Percentiles rank a stretch among this genome's conserved stretches.
These are phyloP conservation scores for Tenthredo scrophulariae DNA, from an alignment of 2,888 invertebrate species.

Conservation along the genomic window DNA sequence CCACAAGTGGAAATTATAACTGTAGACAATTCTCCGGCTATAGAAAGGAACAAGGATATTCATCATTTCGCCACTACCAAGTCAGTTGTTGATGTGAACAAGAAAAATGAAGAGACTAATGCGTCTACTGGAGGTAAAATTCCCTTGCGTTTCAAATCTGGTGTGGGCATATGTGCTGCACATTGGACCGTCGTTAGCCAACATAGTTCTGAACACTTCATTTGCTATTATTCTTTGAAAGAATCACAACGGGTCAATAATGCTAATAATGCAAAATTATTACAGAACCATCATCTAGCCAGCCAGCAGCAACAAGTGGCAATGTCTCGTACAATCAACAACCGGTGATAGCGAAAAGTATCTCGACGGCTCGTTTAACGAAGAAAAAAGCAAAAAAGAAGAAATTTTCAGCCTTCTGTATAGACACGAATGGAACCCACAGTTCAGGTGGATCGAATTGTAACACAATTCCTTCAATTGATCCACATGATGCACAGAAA, in stretches of 20 bases:
- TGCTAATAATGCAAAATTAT: not conserved
- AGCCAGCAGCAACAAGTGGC: not conserved
- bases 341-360: not conserved
- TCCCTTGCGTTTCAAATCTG: not conserved
- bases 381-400: not conserved
- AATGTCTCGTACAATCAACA: not conserved
- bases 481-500: not conserved
- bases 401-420: not conserved
- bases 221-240: not conserved
- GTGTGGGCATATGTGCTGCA: not conserved
- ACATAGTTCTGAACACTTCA: not conserved
- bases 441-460: not conserved
- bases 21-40: not conserved
- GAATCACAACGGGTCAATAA: not conserved
- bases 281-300: constrained; percentile 17
- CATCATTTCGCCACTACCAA: not conserved
- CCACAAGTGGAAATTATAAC: not conserved
- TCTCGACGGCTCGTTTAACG: not conserved
- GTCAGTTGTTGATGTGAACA: not conserved
- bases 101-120: not conserved
- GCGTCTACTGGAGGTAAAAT: constrained; percentile 5
- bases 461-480: not conserved
- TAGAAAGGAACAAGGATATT: not conserved
- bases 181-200: not conserved
- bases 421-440: not conserved